These are phyloP conservation scores for Grammomys surdaster DNA, from an alignment of 2,113 vertebrate species.

Conservation along the genomic window DNA sequence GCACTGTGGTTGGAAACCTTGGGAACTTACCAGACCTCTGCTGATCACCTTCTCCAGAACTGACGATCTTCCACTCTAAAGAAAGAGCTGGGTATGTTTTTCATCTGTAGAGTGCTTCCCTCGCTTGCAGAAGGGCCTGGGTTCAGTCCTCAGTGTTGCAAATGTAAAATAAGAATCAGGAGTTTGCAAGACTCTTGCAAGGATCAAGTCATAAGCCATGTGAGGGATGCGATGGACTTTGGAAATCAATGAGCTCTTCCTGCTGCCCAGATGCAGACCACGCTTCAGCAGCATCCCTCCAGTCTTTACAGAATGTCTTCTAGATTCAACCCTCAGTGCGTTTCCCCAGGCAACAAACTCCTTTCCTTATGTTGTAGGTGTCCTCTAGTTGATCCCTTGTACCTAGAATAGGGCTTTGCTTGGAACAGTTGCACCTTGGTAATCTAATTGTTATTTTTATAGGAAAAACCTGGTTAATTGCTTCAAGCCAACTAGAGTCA, in stretches of 20 bases:
- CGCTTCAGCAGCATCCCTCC: no score
- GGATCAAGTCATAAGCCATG: neutral
- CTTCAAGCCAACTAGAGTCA: neutral
- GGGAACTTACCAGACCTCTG: neutral
- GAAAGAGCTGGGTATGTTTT: no score
- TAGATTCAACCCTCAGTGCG: neutral
- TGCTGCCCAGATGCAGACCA: accelerated
- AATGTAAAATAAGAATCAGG: neutral
- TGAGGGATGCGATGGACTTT: neutral
- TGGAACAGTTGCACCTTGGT: accelerated
- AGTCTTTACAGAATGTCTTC: neutral
- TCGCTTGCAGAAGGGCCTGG: neutral
- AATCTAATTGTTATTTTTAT: neutral
- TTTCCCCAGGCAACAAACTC: neutral
- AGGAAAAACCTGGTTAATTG: neutral
- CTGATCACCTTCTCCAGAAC: neutral
- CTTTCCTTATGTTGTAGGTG: neutral
- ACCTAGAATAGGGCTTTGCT: neutral
- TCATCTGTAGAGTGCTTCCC: neutral
- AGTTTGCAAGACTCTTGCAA: neutral
- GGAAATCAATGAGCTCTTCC: neutral
- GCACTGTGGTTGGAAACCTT: neutral
- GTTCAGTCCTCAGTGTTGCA: neutral
- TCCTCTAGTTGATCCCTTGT: neutral
- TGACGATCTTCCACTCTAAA: neutral